A percentile compares a stretch with the other conserved stretches of the same genome.
Conservation (phyloP, 2,888 invertebrate genomes). For the Diaprepes abbreviatus region DNA sequence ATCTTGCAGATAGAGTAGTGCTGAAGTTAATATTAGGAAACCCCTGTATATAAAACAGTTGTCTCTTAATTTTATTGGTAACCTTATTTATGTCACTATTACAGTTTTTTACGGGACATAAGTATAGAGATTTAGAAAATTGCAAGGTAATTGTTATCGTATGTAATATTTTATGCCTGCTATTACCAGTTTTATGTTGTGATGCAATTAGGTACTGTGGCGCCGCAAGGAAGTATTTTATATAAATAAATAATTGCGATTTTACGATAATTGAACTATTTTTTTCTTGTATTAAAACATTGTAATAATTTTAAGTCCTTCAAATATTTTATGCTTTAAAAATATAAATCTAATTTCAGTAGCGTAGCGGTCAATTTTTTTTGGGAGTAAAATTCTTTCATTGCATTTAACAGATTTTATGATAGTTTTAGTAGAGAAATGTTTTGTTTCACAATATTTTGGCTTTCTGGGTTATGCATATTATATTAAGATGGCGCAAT, state of each 20-base stretch:
- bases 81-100: conserved; percentile 26
- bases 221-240: not conserved
- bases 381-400: too few species aligned
- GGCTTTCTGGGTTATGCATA: too few species aligned
- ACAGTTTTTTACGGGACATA: not conserved
- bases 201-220: conserved; percentile 3
- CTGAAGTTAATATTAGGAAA: too few species aligned
- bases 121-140: conserved; percentile 16
- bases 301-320: too few species aligned
- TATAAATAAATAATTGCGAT: not conserved
- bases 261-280: not conserved
- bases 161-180: conserved; percentile 10
- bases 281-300: not conserved
- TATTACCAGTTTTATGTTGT: conserved; percentile 1
- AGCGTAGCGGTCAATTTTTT: too few species aligned
- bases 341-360: too few species aligned
- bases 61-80: conserved; percentile 14
- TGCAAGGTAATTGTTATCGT: conserved; percentile 17
- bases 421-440: too few species aligned
- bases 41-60: not conserved
- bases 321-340: too few species aligned
- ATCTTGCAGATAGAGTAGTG: too few species aligned
- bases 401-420: too few species aligned
- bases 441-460: too few species aligned
- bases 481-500: too few species aligned